Base-by-base conservation (phyloP, 2,113 vertebrate genomes). In the Strigops habroptila region DNA sequence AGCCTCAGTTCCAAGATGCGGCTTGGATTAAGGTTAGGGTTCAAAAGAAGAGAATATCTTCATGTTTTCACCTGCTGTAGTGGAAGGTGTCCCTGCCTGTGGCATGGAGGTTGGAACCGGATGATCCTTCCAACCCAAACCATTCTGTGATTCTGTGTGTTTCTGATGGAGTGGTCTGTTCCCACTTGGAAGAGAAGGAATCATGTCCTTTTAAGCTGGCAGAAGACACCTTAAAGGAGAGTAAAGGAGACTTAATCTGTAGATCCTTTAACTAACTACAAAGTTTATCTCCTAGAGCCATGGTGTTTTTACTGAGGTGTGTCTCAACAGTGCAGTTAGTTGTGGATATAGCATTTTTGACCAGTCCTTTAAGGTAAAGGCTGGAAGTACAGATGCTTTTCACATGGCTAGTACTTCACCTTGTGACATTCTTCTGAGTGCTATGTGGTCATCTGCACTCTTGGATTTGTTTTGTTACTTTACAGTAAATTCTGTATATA, bases 231-330 rank as follows among this genome's bases (percentile, higher is more conserved):
- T 8, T 85, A 46, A 87, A 92, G 68, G 77, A 88, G 51, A 70
- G 31, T 87, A 60, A 77, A 49, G 62, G 62, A 90, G 82, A 67
- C 88, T 60, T 83, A 94, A 89, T 85, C 67, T 88, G 43, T 76
- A 75, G 57, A 78, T 90, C 73, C 62, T 84, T 84, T 89, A 93
- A 83, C 80, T 88, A 37, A 39, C 77, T 65, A 25, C 80, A 86
- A 93, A 97, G 94, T 94, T 94, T 81, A 91, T 92, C 93, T 96
- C 92, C 95, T 94, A 68, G 77, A 91, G 88, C 90, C 52, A 91
- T 30, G 17, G 44, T 91, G 88, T 94, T 80, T 86, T 86, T 73
- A 5, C 0, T 60, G 62, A 53, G 51, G 69, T 64, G 37, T 93
- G 92, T 71, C 28, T 91, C 91, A 95, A 87, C 17, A 68, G 88